These are phyloP conservation scores for Phoronis australis DNA, from an alignment of 2,888 invertebrate species.

Conservation along the genomic window DNA sequence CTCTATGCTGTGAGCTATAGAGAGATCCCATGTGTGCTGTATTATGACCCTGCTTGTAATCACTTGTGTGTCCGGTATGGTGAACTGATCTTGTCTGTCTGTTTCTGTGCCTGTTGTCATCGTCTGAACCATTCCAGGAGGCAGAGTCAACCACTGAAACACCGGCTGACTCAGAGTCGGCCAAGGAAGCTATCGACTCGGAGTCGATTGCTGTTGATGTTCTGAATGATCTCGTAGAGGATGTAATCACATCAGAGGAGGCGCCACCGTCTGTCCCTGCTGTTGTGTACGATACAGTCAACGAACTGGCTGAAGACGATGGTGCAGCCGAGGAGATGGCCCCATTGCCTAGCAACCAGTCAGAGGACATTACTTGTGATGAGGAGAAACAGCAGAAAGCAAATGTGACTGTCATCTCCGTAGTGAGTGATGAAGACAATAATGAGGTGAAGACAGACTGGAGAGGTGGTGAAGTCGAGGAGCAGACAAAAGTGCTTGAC, in stretches of 20 bases:
- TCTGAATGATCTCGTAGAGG: slow-evolving; percentile 43
- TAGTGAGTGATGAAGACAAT: slow-evolving; percentile 18
- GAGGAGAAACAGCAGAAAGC: slow-evolving; percentile 30
- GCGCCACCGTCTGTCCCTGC: slow-evolving; percentile 43
- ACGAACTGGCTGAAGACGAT: slow-evolving; percentile 32
- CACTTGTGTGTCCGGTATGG: too few species aligned
- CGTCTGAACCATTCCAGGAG: too few species aligned
- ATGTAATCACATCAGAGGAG: slow-evolving; percentile 46
- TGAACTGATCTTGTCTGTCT: too few species aligned
- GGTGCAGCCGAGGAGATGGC: too few species aligned
- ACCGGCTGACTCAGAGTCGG: too few species aligned
- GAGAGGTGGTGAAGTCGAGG: too few species aligned
- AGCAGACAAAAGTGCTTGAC: too few species aligned
- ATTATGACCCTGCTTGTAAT: too few species aligned
- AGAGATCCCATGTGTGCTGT: too few species aligned
- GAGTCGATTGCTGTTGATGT: slow-evolving; percentile 29
- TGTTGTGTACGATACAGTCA: slow-evolving; percentile 46
- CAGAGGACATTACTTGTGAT: slow-evolving; percentile 5
- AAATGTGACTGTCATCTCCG: slow-evolving; percentile 26
- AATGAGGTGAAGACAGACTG: slow-evolving; percentile 13
- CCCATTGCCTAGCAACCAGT: slow-evolving; percentile 6
- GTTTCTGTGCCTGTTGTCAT: too few species aligned
- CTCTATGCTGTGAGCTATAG: too few species aligned
- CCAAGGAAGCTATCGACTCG: slow-evolving; percentile 5
- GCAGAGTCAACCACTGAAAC: too few species aligned